Evolutionary conservation across 2,888 invertebrate genomes (phyloP), one percentile per base, ranked within the genome.

Genomic region (Melanargia galathea): DNA sequence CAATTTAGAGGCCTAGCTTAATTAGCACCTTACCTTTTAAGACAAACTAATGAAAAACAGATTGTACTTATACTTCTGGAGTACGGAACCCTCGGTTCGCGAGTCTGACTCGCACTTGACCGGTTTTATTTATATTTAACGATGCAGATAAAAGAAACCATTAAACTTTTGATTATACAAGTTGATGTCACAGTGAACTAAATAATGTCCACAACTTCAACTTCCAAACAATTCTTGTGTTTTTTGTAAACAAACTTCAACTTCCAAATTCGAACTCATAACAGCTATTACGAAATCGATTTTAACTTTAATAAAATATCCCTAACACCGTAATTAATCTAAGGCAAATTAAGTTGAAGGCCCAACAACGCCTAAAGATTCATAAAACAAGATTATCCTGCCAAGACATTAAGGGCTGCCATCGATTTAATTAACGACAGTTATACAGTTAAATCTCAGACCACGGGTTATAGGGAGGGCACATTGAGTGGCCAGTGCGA

Each of bases 361-460:
- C 22, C 22, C 38, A 54, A 11, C 38, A 54, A 11, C 54, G 54
- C 22, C 54, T 33, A 20, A 24, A 40, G 54, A 54, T 35, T 54
- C 52, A 38, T 54, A 54, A 22, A 35, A 13, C 35, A 22, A 54
- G 52, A 46, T 57, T 57, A 57, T 57, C 57, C 26, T 57, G 26
- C 8, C 18, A 20, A 57, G 46, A 30, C 46, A 57, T 46, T 46
- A 57, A 13, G 45, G 33, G 33, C 13, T 18, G 30, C 13, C 56
- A 57, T 57, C 26, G 33, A 57, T 57, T 57, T 46, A 57, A 46
- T 57, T 57, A 33, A 45, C n/a, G 57, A 33, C 8, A 33, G 30
- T 33, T 46, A 56, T 55, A 43, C 7, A 16, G 56, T 26, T 16
- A n/a, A 24, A 7, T 5, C 6, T 40, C 24, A 55, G 10, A 55